Evolutionary conservation across 2,888 invertebrate species (phyloP).

Genomic region (Hydriomena furcata): DNA sequence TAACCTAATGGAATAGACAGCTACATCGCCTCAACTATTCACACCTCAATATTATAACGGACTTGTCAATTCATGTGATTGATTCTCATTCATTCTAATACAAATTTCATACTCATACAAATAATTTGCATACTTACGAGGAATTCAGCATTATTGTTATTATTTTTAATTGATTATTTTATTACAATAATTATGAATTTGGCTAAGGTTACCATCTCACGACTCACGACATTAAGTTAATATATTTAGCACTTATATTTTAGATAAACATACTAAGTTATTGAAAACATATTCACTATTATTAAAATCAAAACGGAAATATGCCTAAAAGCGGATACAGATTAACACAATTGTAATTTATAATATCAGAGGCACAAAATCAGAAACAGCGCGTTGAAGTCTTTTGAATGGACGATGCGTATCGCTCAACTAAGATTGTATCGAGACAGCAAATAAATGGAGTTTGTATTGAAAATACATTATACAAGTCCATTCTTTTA

Average conservation of each 20-base stretch:
- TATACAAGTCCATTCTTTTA: slow-evolving; percentile 4
- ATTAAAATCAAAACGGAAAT: too few species aligned
- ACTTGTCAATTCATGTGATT: slow-evolving; percentile 23
- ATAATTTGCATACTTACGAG: too few species aligned
- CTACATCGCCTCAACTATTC: slow-evolving; percentile 1
- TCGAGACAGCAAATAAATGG: slow-evolving; percentile 5
- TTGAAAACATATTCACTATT: too few species aligned
- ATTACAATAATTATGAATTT: too few species aligned
- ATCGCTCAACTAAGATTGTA: slow-evolving; percentile 7
- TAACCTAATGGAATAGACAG: not conserved
- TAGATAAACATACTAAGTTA: too few species aligned
- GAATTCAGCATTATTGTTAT: too few species aligned
- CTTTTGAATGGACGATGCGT: slow-evolving; percentile 18
- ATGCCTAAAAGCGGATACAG: too few species aligned
- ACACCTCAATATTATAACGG: slow-evolving; percentile 23
- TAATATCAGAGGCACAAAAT: slow-evolving; percentile 15
- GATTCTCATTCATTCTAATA: slow-evolving; percentile 15
- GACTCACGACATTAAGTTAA: too few species aligned
- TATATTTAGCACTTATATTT: too few species aligned
- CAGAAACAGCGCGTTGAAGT: slow-evolving; percentile 27
- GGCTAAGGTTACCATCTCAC: too few species aligned
- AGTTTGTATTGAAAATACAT: slow-evolving; percentile 4
- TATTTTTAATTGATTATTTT: too few species aligned
- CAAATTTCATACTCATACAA: not conserved
- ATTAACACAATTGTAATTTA: not conserved